These are phyloP conservation scores for Orientallactaga sibirica DNA, from an alignment of 2,797 vertebrate genomes.

Conservation along the genomic window DNA sequence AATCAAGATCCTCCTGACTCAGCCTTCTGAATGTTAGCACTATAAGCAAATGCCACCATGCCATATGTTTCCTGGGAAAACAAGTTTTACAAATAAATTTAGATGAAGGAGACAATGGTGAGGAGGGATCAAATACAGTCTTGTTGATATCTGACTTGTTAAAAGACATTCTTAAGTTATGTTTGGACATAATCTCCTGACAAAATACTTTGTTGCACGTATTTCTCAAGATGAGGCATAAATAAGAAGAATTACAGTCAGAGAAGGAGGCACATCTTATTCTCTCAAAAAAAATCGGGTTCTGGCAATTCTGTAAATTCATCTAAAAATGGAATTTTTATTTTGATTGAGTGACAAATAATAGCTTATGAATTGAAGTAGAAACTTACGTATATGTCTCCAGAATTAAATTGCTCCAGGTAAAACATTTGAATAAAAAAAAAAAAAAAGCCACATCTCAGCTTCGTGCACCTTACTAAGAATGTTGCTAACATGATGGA, in stretches of 20 bases:
- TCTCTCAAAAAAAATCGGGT: slow-evolving; percentile 73
- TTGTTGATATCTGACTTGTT: not conserved
- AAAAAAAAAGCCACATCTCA: slow-evolving; percentile 53
- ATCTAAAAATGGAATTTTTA: slow-evolving; percentile 80
- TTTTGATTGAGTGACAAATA: slow-evolving; percentile 84
- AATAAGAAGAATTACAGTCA: slow-evolving; percentile 54
- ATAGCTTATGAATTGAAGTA: slow-evolving; percentile 75
- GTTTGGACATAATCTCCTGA: not conserved
- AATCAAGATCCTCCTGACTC: not conserved
- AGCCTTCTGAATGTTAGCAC: not conserved
- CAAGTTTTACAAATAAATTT: slow-evolving; percentile 55
- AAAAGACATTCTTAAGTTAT: slow-evolving; percentile 8
- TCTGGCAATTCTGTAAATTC: slow-evolving; percentile 78
- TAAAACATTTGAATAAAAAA: slow-evolving; percentile 71
- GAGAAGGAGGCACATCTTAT: slow-evolving; percentile 57
- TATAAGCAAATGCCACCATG: not conserved
- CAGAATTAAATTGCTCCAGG: slow-evolving; percentile 73
- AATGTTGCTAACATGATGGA: not conserved
- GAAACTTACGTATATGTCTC: slow-evolving; percentile 70
- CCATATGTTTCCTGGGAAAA: not conserved
- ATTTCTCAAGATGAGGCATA: slow-evolving; percentile 51
- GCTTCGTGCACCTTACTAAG: slow-evolving; percentile 37
- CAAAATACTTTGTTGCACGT: not conserved
- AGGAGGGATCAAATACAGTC: not conserved
- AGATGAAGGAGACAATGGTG: not conserved